Conservation (phyloP, 2,797 vertebrate species). For the Propithecus perrieri region DNA sequence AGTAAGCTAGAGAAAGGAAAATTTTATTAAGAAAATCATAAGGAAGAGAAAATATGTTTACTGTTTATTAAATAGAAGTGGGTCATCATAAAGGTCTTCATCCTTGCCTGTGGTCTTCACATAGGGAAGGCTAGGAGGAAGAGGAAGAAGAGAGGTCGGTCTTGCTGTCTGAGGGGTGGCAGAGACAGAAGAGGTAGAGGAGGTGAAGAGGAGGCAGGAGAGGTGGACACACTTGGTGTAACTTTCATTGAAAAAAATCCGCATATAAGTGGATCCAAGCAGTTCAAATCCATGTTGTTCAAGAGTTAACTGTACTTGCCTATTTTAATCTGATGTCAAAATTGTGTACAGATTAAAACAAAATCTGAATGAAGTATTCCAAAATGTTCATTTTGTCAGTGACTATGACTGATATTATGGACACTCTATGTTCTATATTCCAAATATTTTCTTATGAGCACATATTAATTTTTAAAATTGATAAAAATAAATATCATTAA, state of each 20-base stretch:
- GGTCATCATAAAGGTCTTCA: not conserved
- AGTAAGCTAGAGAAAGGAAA: not conserved
- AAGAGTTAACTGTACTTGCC: not conserved
- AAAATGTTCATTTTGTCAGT: not conserved
- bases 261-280: not conserved
- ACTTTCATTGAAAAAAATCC: not conserved
- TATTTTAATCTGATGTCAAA: not conserved
- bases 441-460: slow-evolving; percentile 27
- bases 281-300: not conserved
- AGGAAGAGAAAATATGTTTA: not conserved
- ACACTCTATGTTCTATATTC: not conserved
- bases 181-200: not conserved
- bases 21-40: not conserved
- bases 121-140: not conserved
- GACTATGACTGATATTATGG: not conserved
- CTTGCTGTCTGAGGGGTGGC: not conserved
- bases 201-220: not conserved
- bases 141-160: not conserved
- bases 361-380: not conserved
- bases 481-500: slow-evolving; percentile 55
- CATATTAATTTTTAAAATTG: slow-evolving; percentile 7
- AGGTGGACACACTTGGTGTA: not conserved
- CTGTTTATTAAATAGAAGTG: not conserved
- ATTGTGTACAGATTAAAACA: not conserved
- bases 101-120: not conserved